These are phyloP conservation scores for Mareca penelope DNA, from an alignment of 2,797 vertebrate genomes.

Conservation along the genomic window DNA sequence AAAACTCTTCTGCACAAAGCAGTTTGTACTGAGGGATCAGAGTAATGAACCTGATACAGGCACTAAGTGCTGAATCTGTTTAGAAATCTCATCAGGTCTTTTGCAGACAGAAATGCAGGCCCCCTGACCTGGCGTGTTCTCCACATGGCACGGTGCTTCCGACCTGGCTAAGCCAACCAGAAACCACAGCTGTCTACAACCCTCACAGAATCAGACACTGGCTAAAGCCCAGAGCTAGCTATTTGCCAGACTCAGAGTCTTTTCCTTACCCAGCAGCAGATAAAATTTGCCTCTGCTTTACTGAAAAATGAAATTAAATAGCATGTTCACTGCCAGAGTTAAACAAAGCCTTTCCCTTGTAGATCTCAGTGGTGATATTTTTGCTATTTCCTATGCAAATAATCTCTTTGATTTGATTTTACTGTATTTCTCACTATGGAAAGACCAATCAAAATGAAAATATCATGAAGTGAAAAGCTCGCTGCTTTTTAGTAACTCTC, in stretches of 20 bases:
- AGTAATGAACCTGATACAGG: background rate
- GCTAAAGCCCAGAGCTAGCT: background rate
- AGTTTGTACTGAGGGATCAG: background rate
- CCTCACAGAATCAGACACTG: background rate
- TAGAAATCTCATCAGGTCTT: constrained; percentile 1
- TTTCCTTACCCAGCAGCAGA: background rate
- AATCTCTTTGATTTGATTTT: constrained; percentile 56
- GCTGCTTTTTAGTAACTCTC: background rate
- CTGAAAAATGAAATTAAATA: constrained; percentile 34
- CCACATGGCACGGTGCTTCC: background rate
- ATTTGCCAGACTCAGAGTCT: background rate
- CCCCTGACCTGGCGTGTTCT: background rate
- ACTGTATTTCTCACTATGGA: constrained; percentile 3
- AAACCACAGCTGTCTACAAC: constrained; percentile 1
- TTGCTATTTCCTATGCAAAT: constrained; percentile 54
- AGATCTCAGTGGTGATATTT: constrained; percentile 41
- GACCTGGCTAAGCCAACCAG: background rate
- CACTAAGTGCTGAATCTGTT: background rate
- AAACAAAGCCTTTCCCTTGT: constrained; percentile 20
- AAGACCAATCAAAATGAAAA: constrained; percentile 25
- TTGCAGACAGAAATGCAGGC: background rate
- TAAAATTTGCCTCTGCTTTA: background rate
- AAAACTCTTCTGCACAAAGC: background rate
- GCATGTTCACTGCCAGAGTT: background rate
- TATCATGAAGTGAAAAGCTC: background rate